Base-by-base conservation (phyloP, 2,113 vertebrate species). In the Cyrtonyx montezumae region DNA sequence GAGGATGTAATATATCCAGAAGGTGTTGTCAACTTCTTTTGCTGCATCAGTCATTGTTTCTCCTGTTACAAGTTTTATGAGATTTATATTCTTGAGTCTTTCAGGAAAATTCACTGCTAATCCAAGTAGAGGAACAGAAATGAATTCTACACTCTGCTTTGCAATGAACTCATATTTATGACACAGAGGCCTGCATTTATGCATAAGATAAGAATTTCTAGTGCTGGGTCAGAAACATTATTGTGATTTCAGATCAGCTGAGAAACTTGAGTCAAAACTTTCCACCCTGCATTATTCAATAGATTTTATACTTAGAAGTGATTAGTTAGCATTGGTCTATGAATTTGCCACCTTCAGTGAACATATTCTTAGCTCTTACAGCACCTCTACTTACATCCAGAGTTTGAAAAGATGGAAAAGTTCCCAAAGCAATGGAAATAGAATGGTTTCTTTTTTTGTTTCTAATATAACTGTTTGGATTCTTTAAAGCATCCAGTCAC, bases 71-170 rank as follows among this genome's bases (percentile, higher is more conserved):
- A 34, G 13, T 3, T 74, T 85, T 87, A 6, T 2, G 3, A 75
- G 82, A 91, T 91, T 92, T 87, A 94, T 92, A 70, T 94, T 76
- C 46, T 63, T 51, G 30, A 67, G 89, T 19, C 68, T 55, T 71
- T 58, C 21, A 69, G 77, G 49, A 81, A 81, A 91, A 91, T 37
- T 68, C 49, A 79, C 70, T 85, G 28, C 65, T 43, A 9, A 4
- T 43, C 37, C 66, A 82, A 51, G 34, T 45, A 88, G 59, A 67
- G 37, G 62, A 89, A 49, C 28, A 79, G 11, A 71, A 92, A 84
- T 51, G 2, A 87, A 77, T 73, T 61, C 71, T 53, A 28, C n/a
- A 46, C 23, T 86, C 63, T 79, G 4, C 42, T 58, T 43, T 56
- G 46, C 67, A 43, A 8, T 43, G 37, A 70, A 62, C 19, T 15